Percentiles rank a stretch among this genome's conserved stretches.
Evolutionary conservation across 2,888 invertebrate genomes (phyloP).

Genomic region (Cephus rjabovi): DNA sequence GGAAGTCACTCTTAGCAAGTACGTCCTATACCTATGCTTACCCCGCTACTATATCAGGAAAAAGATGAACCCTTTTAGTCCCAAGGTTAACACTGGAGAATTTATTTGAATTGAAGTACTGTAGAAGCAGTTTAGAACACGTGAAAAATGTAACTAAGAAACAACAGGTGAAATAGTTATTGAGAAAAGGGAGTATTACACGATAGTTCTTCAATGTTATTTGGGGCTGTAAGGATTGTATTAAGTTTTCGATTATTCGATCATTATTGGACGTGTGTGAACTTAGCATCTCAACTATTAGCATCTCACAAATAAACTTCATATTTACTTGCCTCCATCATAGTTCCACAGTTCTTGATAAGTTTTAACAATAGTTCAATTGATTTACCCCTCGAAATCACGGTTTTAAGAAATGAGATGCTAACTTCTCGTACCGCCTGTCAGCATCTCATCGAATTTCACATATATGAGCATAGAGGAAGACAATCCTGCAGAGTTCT

Average conservation of each 20-base stretch:
- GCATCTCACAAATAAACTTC: no score
- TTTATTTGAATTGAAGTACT: not conserved
- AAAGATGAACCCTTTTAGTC: not conserved
- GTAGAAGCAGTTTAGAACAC: not conserved
- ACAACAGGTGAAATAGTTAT: not conserved
- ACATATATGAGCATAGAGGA: no score
- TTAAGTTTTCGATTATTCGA: not conserved
- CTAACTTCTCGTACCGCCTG: no score
- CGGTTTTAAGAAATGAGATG: no score
- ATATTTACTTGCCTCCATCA: no score
- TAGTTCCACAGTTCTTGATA: no score
- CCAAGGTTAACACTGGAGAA: not conserved
- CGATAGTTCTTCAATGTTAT: not conserved
- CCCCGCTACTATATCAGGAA: not conserved
- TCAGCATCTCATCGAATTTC: no score
- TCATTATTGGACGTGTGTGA: not conserved
- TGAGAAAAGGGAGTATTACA: not conserved
- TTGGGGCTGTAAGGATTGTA: not conserved
- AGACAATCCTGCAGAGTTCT: no score
- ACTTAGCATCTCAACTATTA: no score
- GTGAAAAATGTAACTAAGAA: not conserved
- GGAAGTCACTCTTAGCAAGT: constrained; percentile 76
- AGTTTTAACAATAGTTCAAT: no score
- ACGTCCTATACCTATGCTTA: constrained; percentile 35
- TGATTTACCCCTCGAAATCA: no score